These are phyloP conservation scores for Drosophila kuntzei DNA, from an alignment of 2,888 invertebrate genomes.

Conservation along the genomic window DNA sequence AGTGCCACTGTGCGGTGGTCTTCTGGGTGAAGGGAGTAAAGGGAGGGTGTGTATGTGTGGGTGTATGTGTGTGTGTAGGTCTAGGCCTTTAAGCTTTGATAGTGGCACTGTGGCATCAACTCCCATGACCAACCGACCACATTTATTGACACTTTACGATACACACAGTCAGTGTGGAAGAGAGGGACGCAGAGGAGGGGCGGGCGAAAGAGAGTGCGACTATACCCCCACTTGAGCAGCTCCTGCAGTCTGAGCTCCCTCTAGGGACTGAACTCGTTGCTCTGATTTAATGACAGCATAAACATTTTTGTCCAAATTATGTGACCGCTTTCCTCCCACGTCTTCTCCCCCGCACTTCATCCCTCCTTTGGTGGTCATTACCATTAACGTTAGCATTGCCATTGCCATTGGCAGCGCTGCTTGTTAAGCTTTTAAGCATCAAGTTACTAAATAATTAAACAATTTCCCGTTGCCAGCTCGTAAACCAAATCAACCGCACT, in stretches of 20 bases:
- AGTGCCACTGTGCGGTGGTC: not conserved
- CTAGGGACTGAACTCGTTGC: slow-evolving; percentile 13
- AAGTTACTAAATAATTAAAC: slow-evolving; percentile 75
- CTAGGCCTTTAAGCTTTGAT: slow-evolving; percentile 35
- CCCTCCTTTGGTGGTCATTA: slow-evolving; percentile 17
- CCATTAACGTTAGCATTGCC: slow-evolving; percentile 40
- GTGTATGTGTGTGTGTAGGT: not conserved
- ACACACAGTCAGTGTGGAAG: not conserved
- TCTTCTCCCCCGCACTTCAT: not conserved
- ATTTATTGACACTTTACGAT: slow-evolving; percentile 59
- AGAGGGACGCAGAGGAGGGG: not conserved
- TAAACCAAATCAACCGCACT: slow-evolving; percentile 58
- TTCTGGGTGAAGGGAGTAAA: not conserved
- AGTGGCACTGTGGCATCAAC: slow-evolving; percentile 34
- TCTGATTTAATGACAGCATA: slow-evolving; percentile 71
- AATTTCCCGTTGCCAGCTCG: slow-evolving; percentile 57
- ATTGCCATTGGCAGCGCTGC: slow-evolving; percentile 48
- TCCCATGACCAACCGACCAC: slow-evolving; percentile 36
- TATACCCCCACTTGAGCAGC: not conserved
- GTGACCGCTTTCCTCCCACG: slow-evolving; percentile 18
- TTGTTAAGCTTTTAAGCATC: slow-evolving; percentile 68
- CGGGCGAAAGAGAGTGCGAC: not conserved
- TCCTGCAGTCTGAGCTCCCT: not conserved
- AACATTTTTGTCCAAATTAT: slow-evolving; percentile 73
- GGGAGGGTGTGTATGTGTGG: not conserved